Conservation (phyloP, 2,797 vertebrate genomes). For the Acanthis flammea region DNA sequence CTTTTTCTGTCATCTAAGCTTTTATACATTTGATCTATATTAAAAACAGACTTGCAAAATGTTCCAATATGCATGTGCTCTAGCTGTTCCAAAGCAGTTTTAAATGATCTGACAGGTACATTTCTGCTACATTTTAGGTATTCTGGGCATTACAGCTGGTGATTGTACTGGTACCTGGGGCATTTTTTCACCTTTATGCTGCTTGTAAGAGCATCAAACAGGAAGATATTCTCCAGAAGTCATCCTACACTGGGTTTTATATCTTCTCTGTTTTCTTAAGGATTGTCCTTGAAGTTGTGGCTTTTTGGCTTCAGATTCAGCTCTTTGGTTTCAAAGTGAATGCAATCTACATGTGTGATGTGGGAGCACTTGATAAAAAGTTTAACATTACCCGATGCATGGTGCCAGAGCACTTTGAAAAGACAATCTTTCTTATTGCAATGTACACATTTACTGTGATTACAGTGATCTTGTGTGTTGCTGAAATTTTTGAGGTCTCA, state of each 20-base stretch:
- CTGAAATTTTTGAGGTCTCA: conserved; percentile 88
- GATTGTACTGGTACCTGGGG: conserved; percentile 84
- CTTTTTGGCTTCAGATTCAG: conserved; percentile 89
- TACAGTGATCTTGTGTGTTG: conserved; percentile 83
- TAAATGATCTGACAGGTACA: neutral
- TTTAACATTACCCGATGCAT: conserved; percentile 83
- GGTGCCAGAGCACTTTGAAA: conserved; percentile 91
- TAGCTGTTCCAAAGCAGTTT: neutral
- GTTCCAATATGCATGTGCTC: neutral
- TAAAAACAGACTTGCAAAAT: neutral
- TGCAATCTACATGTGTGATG: conserved; percentile 81
- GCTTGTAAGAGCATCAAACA: conserved; percentile 86
- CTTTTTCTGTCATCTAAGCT: neutral
- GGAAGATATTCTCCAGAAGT: conserved; percentile 86
- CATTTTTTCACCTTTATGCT: conserved; percentile 86
- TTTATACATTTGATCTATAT: neutral
- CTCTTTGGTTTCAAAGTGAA: conserved; percentile 89
- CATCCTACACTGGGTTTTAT: conserved; percentile 82
- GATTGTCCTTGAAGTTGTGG: conserved; percentile 84
- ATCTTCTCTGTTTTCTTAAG: conserved; percentile 87
- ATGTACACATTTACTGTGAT: conserved; percentile 90
- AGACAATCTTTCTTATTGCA: conserved; percentile 90
- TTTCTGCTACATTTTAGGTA: conserved; percentile 76
- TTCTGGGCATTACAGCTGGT: conserved; percentile 88
- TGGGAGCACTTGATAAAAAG: conserved; percentile 77